Percentiles rank a stretch among this genome's conserved stretches.
Conservation (phyloP, 2,888 invertebrate species). For the Cyclophora albipunctata region DNA sequence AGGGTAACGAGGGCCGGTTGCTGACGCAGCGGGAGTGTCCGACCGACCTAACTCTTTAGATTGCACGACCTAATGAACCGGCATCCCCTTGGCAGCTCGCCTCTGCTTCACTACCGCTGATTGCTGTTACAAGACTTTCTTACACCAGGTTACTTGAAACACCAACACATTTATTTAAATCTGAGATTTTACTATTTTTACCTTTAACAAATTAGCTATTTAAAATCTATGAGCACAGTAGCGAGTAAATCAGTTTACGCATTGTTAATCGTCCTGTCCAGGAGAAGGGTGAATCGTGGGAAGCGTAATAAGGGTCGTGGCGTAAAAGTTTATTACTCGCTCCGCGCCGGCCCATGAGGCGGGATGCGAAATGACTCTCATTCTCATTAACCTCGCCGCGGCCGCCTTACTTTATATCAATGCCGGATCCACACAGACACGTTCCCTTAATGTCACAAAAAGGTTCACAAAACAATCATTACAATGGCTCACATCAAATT, state of each 20-base stretch:
- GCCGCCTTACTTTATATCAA: conserved; percentile 47
- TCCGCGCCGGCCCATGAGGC: conserved; percentile 45
- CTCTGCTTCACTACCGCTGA: conserved; percentile 34
- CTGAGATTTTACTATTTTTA: too few species aligned
- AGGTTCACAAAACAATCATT: too few species aligned
- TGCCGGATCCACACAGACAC: conserved; percentile 42
- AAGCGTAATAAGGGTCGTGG: conserved; percentile 55
- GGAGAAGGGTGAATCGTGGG: conserved; percentile 43
- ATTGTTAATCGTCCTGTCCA: conserved; percentile 58
- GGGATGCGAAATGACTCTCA: conserved; percentile 56
- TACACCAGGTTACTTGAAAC: conserved; percentile 27
- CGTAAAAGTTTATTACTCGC: conserved; percentile 62
- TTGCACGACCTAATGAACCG: conserved; percentile 63
- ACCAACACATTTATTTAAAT: conserved; percentile 8
- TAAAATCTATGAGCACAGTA: conserved; percentile 15
- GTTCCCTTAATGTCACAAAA: conserved; percentile 11
- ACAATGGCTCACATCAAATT: too few species aligned
- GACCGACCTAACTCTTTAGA: conserved; percentile 55
- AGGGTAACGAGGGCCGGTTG: conserved; percentile 65
- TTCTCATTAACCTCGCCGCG: conserved; percentile 63
- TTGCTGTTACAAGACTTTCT: conserved; percentile 36
- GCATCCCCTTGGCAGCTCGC: conserved; percentile 45
- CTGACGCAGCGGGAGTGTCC: conserved; percentile 58
- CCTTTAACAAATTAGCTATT: conserved; percentile 9
- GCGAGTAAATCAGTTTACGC: conserved; percentile 57